Conservation (phyloP, 1,140 invertebrate genomes). For the Leptestheria dahalacensis region DNA sequence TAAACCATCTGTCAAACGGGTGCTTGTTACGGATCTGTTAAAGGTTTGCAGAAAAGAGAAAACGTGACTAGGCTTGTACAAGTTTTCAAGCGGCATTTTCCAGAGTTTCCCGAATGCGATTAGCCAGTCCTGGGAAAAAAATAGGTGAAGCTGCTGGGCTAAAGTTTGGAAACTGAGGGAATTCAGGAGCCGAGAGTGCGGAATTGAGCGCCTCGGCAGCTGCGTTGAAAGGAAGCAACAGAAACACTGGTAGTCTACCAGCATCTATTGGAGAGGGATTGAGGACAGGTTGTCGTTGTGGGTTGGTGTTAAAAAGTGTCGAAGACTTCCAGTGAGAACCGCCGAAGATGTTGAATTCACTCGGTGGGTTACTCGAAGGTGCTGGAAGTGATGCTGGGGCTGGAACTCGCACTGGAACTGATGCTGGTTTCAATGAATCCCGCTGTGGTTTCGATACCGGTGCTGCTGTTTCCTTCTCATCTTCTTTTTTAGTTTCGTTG, state of each 20-base stretch:
- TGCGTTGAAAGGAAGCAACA: neutral
- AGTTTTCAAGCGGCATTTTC: too few species aligned
- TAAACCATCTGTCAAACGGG: neutral
- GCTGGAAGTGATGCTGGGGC: neutral
- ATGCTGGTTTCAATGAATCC: neutral
- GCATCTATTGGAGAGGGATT: too few species aligned
- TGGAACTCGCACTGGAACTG: neutral
- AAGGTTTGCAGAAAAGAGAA: neutral
- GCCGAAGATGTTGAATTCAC: neutral
- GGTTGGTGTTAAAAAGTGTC: too few species aligned
- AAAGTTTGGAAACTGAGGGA: neutral
- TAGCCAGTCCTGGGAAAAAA: neutral
- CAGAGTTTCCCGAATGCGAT: neutral
- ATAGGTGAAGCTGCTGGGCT: neutral
- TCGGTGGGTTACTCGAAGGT: neutral
- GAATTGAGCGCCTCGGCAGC: neutral
- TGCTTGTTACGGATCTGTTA: neutral
- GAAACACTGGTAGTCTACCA: too few species aligned
- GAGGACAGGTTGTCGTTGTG: too few species aligned
- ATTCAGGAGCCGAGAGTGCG: neutral
- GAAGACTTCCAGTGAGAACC: neutral
- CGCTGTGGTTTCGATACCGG: neutral
- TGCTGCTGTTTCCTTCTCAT: neutral
- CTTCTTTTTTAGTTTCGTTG: neutral
- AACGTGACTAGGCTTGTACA: neutral